phyloP scores from a whole-genome alignment of 2,113 vertebrate species.

The Eupsittula cactorum region DNA sequence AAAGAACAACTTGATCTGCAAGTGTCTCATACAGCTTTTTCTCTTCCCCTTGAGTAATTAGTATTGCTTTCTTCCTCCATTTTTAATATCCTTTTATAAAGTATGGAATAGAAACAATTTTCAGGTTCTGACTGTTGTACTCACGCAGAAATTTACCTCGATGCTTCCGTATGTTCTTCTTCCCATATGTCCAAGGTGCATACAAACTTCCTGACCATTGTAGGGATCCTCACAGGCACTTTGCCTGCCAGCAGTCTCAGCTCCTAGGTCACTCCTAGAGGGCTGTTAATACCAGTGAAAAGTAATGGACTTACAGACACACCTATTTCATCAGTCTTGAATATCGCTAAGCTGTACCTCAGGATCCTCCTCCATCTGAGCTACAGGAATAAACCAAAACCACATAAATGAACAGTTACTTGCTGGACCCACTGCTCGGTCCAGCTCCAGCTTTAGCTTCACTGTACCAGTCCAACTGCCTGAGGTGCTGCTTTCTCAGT shows the following conservation, averaged over 20 bases:
- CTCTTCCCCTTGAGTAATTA: background rate
- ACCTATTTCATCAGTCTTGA: background rate
- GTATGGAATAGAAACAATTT: background rate
- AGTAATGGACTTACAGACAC: background rate
- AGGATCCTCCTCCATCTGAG: background rate
- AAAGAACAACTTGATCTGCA: background rate
- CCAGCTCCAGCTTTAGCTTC: background rate
- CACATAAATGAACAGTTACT: background rate
- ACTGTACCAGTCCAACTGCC: fast-evolving
- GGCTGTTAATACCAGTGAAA: background rate
- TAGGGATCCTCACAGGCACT: fast-evolving
- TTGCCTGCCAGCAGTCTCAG: background rate
- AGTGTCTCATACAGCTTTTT: background rate
- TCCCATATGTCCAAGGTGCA: background rate
- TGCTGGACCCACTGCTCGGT: background rate
- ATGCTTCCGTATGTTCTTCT: background rate
- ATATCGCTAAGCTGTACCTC: background rate
- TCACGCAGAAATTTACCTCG: background rate
- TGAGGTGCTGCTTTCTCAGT: background rate
- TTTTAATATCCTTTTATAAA: background rate
- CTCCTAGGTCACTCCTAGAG: background rate
- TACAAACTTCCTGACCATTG: background rate
- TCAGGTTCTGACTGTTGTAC: background rate
- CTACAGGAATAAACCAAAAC: background rate
- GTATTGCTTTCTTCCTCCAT: background rate